Evolutionary conservation across 2,113 vertebrate genomes (phyloP).

Genomic region (Callospermophilus lateralis): DNA sequence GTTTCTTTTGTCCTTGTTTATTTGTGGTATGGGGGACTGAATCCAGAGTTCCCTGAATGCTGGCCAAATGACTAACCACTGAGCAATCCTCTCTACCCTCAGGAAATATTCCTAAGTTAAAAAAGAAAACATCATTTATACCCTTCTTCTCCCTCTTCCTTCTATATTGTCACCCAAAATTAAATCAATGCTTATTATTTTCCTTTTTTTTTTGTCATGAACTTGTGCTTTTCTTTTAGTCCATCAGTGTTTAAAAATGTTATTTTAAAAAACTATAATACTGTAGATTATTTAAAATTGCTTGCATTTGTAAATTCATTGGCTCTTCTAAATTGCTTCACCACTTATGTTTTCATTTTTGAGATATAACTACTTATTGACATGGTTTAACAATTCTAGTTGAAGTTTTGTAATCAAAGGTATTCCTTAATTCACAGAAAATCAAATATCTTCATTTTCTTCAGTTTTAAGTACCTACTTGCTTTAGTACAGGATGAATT

Average conservation of each 20-base stretch:
- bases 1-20: background rate
- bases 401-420: background rate
- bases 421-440: background rate
- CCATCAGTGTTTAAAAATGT: background rate
- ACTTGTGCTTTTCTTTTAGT: background rate
- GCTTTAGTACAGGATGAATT: background rate
- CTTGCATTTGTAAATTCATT: background rate
- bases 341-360: background rate
- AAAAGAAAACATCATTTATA: background rate
- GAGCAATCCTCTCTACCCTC: background rate
- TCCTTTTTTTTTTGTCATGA: no score
- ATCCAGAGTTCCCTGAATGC: no score
- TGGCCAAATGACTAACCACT: no score
- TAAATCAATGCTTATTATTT: background rate
- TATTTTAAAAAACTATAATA: background rate
- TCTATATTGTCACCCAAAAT: background rate
- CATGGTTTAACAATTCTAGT: background rate
- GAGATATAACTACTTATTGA: background rate
- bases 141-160: accelerated
- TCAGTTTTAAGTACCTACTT: background rate
- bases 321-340: background rate
- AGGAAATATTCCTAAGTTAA: background rate
- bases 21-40: background rate
- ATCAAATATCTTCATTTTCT: background rate
- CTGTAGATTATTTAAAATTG: background rate